Base-by-base conservation (phyloP, 2,888 invertebrate species). In the Troides oblongomaculatus region DNA sequence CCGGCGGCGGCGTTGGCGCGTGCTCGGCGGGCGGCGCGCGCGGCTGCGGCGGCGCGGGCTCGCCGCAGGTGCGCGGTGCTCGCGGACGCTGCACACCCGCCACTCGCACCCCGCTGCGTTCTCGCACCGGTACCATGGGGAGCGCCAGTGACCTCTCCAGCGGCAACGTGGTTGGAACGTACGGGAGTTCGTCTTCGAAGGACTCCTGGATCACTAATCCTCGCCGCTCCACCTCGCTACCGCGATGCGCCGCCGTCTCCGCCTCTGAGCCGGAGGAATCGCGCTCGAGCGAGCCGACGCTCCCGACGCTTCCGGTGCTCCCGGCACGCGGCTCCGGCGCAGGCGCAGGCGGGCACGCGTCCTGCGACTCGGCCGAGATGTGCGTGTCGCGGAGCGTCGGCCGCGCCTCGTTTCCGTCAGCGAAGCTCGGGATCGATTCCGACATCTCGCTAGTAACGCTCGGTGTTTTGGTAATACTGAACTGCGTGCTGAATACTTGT, bases 121-220 rank as follows among this genome's bases (percentile, higher is more conserved):
- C 94, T 84, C 79, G 85, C 77, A 97, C 94, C 36, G 97, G 97
- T 74, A 97, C 94, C 79, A 97, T 95, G 23, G 97, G 96, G 74
- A 97, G 90, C 39, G 96, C 97, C 72, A 96, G 94, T 21, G 97
- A 95, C 73, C 97, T 94, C 89, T 97, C 97, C 83, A 95, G 94
- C 25, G 97, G 97, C 81, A 97, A 89, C 68, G 97, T 97, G n/a
- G 97, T 97, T 69, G 97, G 97, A 80, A 97, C 95, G 84, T 97
- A 97, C 2, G 97, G 97, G 80, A 97, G 92, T 87, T 97, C 97
- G 78, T 96, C 96, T 79, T 97, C 97, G 81, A 97, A 96, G 57
- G 97, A 97, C 82, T 97, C 97, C 82, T 97, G 95, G 70, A 95
- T 93, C 62, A 97, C 96, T 56, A 97, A 91, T 5, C 88, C 90